These are phyloP conservation scores for Sciurus niger DNA, from an alignment of 2,113 vertebrate genomes.

Conservation along the genomic window DNA sequence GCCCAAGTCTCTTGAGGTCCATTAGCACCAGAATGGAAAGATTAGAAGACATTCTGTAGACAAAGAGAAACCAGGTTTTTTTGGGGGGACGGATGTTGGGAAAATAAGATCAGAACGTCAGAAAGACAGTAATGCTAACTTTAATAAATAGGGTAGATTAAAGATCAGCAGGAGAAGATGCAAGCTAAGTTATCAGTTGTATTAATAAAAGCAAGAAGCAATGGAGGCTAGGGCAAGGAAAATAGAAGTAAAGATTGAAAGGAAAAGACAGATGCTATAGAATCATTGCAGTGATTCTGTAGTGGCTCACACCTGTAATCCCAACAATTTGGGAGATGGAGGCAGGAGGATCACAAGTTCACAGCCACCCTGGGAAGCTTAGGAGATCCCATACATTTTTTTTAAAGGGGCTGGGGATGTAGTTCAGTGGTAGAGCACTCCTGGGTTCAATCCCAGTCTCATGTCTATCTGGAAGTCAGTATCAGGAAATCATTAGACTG, in stretches of 20 bases:
- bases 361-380: no score
- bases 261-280: neutral
- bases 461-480: neutral
- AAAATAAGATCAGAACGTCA: neutral
- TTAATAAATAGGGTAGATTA: neutral
- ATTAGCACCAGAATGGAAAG: neutral
- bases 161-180: neutral
- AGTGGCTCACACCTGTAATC: no score
- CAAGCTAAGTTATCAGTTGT: neutral
- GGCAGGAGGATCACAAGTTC: no score
- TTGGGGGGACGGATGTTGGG: neutral
- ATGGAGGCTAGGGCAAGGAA: neutral
- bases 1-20: neutral
- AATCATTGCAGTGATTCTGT: neutral
- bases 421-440: no score
- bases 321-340: no score
- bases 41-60: neutral
- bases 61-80: neutral
- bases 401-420: no score
- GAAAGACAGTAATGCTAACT: neutral
- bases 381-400: no score
- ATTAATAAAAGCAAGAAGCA: constrained; percentile 43
- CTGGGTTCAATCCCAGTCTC: neutral
- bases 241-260: neutral
- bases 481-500: constrained; percentile 22